phyloP scores from a whole-genome alignment of 2,888 invertebrate species.

The Ethmia dodecea region DNA sequence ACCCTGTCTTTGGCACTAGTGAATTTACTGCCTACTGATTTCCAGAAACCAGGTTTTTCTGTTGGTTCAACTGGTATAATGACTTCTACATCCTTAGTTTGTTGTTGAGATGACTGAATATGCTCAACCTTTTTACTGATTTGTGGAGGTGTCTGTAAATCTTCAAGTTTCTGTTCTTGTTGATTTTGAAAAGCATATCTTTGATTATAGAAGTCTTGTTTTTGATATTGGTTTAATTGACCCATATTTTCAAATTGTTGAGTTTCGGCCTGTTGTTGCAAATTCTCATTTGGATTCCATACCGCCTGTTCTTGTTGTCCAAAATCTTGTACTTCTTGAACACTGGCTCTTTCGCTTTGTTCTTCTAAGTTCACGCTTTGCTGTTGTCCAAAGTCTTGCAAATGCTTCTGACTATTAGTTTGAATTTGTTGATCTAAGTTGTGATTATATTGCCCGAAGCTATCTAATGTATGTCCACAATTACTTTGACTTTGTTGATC shows the following conservation, averaged over 20 bases:
- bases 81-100: constrained; percentile 7
- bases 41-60: constrained; percentile 75
- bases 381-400: no score
- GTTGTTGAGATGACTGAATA: constrained; percentile 2
- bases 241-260: constrained; percentile 22
- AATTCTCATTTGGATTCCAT: constrained; percentile 6
- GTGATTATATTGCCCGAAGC: constrained; percentile 16
- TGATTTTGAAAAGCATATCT: no score
- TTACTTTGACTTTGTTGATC: constrained; percentile 19
- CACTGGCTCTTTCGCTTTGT: constrained; percentile 1
- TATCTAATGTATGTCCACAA: constrained; percentile 12
- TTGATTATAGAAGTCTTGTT: constrained; percentile 5
- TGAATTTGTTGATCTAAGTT: background rate
- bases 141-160: constrained; percentile 5
- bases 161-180: no score
- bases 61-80: constrained; percentile 33
- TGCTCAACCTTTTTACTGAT: constrained; percentile 7
- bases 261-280: constrained; percentile 9
- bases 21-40: constrained; percentile 70
- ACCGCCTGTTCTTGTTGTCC: constrained; percentile 16
- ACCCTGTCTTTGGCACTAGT: constrained; percentile 69
- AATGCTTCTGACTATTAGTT: background rate
- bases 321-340: constrained; percentile 21
- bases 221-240: background rate
- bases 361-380: constrained; percentile 17